Percentiles rank a stretch among this genome's conserved stretches.
Evolutionary conservation across 2,888 invertebrate genomes (phyloP).

Genomic region (Melieria picta): DNA sequence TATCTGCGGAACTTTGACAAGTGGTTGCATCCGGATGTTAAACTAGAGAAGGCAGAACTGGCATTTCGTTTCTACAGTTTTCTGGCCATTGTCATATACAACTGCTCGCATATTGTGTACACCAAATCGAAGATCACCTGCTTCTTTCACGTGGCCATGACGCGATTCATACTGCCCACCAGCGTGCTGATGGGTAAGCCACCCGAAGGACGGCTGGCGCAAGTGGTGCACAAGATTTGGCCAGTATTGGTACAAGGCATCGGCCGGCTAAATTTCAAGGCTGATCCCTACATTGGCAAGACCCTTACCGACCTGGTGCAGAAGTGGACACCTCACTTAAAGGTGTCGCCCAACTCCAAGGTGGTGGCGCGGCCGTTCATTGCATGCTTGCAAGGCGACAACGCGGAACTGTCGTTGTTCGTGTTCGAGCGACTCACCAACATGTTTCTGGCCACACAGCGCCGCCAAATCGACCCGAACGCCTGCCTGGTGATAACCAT

Average conservation of each 20-base stretch:
- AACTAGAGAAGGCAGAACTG: constrained; percentile 55
- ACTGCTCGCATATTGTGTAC: constrained; percentile 62
- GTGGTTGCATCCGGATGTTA: constrained; percentile 55
- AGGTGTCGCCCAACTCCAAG: constrained; percentile 55
- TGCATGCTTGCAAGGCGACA: constrained; percentile 55
- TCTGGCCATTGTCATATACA: constrained; percentile 63
- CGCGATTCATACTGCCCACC: constrained; percentile 68
- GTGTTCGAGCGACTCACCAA: constrained; percentile 58
- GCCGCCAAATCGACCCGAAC: constrained; percentile 59
- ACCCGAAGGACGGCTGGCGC: constrained; percentile 64
- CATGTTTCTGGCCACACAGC: constrained; percentile 60
- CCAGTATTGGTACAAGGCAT: constrained; percentile 69
- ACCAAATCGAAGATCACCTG: constrained; percentile 63
- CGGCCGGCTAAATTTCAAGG: constrained; percentile 65
- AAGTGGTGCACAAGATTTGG: constrained; percentile 68
- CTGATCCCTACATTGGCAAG: constrained; percentile 67
- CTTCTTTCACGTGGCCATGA: constrained; percentile 68
- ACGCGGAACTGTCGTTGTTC: constrained; percentile 52
- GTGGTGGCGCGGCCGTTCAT: constrained; percentile 61
- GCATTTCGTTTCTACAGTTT: constrained; percentile 62
- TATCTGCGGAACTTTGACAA: constrained; percentile 61
- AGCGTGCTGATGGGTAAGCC: constrained; percentile 67
- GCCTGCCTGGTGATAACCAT: constrained; percentile 59
- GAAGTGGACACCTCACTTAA: constrained; percentile 65
- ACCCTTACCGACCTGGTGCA: constrained; percentile 67